Conservation (phyloP, 2,113 vertebrate genomes). For the Petaurus breviceps region DNA sequence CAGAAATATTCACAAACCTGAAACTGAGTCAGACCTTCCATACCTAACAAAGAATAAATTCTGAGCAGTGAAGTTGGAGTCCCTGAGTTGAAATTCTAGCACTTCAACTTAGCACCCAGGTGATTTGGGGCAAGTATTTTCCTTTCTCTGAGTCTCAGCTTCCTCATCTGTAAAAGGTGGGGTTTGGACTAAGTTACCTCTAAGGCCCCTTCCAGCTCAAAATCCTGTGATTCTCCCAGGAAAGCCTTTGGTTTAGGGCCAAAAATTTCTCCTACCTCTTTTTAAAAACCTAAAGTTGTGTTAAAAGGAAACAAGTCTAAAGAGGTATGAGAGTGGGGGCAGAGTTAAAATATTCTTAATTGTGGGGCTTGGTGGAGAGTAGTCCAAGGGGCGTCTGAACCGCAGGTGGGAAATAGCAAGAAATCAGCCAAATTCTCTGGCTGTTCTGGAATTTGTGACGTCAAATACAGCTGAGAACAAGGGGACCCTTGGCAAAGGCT, state of each 20-base stretch:
- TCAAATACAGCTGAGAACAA: neutral
- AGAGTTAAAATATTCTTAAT: neutral
- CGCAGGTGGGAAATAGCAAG: neutral
- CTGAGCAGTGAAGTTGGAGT: neutral
- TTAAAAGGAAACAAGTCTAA: neutral
- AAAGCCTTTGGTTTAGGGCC: too few relatives aligned
- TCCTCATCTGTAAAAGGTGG: neutral
- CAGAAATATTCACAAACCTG: neutral
- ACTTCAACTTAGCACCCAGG: neutral
- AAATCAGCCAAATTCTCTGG: neutral
- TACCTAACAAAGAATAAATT: neutral
- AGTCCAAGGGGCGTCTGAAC: neutral
- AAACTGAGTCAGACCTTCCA: neutral
- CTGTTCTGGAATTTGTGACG: neutral
- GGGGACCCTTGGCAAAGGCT: neutral
- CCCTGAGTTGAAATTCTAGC: neutral
- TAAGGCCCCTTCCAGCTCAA: neutral
- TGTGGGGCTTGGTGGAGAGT: neutral
- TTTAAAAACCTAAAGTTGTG: neutral
- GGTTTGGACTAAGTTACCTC: neutral
- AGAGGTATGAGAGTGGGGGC: neutral
- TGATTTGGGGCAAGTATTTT: neutral
- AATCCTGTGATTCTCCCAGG: too few relatives aligned
- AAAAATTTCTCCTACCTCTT: neutral
- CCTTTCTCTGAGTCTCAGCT: neutral